A percentile compares a stretch with the other conserved stretches of the same genome.
These are phyloP conservation scores for Plodia interpunctella DNA, from an alignment of 1,140 invertebrate genomes.

Conservation along the genomic window DNA sequence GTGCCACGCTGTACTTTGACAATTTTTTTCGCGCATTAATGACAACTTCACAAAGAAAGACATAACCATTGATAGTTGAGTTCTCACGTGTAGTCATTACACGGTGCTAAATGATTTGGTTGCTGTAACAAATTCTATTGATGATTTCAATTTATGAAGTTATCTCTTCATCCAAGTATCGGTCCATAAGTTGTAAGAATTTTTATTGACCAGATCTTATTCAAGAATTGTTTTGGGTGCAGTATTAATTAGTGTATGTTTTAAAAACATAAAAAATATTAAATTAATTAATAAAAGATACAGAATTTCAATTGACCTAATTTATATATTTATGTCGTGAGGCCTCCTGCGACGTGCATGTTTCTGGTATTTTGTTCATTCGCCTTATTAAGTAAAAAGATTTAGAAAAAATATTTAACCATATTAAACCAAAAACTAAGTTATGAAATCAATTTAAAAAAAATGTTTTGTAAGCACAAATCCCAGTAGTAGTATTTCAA, in stretches of 20 bases:
- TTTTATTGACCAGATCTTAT: not conserved
- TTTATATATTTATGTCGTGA: no score
- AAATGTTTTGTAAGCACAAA: not conserved
- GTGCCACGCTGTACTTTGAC: slow-evolving; percentile 42
- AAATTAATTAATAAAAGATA: no score
- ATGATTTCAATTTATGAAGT: not conserved
- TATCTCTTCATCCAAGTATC: not conserved
- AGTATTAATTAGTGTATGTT: no score
- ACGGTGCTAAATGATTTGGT: slow-evolving; percentile 54
- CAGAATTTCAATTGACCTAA: no score
- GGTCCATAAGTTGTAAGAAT: not conserved
- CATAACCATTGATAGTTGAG: slow-evolving; percentile 59
- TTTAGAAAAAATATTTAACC: no score
- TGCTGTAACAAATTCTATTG: slow-evolving; percentile 9
- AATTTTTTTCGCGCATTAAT: slow-evolving; percentile 61
- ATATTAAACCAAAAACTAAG: no score
- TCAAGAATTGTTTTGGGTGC: no score
- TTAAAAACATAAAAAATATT: no score
- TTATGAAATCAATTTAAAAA: no score
- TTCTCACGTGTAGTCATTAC: slow-evolving; percentile 67
- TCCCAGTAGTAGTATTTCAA: not conserved
- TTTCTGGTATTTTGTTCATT: no score
- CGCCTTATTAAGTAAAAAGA: no score
- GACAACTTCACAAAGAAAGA: slow-evolving; percentile 66
- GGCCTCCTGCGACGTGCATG: no score